phyloP scores from a whole-genome alignment of 2,797 vertebrate species.

The Diglossa cyanea region DNA sequence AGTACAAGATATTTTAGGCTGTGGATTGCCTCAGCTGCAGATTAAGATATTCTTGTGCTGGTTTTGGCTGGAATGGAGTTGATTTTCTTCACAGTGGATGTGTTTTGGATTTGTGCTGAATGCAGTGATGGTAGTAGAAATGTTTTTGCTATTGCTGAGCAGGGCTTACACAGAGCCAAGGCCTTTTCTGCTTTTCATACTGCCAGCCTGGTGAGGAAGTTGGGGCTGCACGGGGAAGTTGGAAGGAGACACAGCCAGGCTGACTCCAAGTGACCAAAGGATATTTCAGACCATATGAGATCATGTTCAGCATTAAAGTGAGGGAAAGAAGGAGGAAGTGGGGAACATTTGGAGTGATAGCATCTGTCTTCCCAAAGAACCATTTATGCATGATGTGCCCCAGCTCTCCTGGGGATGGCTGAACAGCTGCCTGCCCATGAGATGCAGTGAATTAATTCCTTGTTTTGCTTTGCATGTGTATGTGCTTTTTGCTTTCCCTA shows the following conservation, averaged over 20 bases:
- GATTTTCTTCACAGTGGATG: neutral
- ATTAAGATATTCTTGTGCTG: neutral
- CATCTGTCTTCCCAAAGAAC: neutral
- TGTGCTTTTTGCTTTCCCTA: neutral
- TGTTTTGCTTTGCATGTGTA: neutral
- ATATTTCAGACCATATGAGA: neutral
- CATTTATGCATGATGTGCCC: rapidly evolving
- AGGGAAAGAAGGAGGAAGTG: neutral
- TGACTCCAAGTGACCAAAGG: neutral
- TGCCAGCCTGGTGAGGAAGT: rapidly evolving
- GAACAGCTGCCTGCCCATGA: neutral
- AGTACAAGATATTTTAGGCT: neutral
- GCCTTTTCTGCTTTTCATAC: neutral
- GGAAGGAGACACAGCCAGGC: neutral
- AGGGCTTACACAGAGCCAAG: neutral
- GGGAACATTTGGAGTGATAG: neutral
- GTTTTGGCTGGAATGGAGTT: neutral
- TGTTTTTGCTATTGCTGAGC: neutral
- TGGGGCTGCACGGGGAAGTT: neutral
- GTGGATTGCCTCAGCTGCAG: neutral
- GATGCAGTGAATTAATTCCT: neutral
- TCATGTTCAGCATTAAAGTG: neutral
- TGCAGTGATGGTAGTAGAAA: neutral
- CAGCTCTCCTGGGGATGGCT: neutral
- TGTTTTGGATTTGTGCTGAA: neutral